Conservation (phyloP, 2,113 vertebrate genomes). For the Cheirogaleus medius region DNA sequence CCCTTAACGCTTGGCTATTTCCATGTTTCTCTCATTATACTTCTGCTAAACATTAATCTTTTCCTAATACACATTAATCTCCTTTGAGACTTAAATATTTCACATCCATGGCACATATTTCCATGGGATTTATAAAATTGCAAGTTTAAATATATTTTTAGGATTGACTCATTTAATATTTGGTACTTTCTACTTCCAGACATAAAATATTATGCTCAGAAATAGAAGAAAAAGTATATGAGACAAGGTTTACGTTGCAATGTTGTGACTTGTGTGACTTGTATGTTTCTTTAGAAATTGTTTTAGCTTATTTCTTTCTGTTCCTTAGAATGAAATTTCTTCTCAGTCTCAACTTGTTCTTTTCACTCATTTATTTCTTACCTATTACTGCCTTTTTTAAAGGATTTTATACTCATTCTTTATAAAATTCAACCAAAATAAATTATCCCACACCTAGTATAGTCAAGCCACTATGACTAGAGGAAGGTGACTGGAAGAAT, state of each 20-base stretch:
- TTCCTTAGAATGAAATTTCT: not conserved
- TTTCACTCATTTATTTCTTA: not conserved
- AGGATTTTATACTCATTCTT: not conserved
- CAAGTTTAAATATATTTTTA: not conserved
- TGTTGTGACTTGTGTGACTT: not conserved
- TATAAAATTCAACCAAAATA: not conserved
- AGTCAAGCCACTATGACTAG: not conserved
- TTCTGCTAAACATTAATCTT: not conserved
- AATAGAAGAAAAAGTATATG: not conserved
- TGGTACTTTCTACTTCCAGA: not conserved
- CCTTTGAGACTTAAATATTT: not conserved
- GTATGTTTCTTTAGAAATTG: not conserved
- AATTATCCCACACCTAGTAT: not conserved
- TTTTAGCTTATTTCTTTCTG: not conserved
- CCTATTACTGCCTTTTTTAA: not conserved
- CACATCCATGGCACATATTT: not conserved
- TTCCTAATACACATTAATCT: not conserved
- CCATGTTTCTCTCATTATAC: not conserved
- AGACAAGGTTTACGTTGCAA: not conserved
- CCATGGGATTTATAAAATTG: not conserved
- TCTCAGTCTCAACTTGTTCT: not conserved
- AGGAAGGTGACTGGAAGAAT: not conserved
- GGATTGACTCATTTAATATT: not conserved
- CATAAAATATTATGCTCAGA: not conserved
- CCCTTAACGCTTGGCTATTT: not conserved